phyloP scores from a whole-genome alignment of 1,140 invertebrate species.

The Matsumurasca onukii region DNA sequence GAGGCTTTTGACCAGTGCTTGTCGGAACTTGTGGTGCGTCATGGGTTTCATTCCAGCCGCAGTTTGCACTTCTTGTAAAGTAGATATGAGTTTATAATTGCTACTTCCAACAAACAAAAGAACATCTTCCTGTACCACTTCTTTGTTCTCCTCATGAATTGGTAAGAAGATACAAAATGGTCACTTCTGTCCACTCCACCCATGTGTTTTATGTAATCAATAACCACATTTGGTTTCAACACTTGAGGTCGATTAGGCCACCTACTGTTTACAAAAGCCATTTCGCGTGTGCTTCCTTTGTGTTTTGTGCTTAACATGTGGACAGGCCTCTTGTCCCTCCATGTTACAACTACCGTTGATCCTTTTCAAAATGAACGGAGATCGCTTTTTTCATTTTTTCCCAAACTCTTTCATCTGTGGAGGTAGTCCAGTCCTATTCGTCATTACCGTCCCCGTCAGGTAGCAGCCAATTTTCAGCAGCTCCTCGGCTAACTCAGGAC shows the following conservation, averaged over 20 bases:
- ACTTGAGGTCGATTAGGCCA: not conserved
- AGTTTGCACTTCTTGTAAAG: not conserved
- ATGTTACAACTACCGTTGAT: not conserved
- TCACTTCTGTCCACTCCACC: not conserved
- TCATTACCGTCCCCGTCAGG: not conserved
- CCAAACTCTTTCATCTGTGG: not conserved
- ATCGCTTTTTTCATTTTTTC: not conserved
- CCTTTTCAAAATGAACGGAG: not conserved
- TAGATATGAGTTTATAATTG: conserved; percentile 1
- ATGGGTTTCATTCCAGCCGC: not conserved
- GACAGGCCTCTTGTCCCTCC: not conserved
- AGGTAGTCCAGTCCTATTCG: too few relatives aligned
- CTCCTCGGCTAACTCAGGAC: too few relatives aligned
- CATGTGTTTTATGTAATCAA: not conserved
- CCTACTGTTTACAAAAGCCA: not conserved
- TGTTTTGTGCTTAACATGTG: too few relatives aligned
- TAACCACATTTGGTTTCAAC: not conserved
- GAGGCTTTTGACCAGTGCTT: not conserved
- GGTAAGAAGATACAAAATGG: not conserved
- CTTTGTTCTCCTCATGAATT: too few relatives aligned
- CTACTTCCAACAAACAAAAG: not conserved
- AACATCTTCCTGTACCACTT: too few relatives aligned
- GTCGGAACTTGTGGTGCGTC: not conserved
- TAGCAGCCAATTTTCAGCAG: too few relatives aligned
- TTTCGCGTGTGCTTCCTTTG: not conserved